Evolutionary conservation across 1,140 invertebrate species (phyloP).

Genomic region (Euura lappo): DNA sequence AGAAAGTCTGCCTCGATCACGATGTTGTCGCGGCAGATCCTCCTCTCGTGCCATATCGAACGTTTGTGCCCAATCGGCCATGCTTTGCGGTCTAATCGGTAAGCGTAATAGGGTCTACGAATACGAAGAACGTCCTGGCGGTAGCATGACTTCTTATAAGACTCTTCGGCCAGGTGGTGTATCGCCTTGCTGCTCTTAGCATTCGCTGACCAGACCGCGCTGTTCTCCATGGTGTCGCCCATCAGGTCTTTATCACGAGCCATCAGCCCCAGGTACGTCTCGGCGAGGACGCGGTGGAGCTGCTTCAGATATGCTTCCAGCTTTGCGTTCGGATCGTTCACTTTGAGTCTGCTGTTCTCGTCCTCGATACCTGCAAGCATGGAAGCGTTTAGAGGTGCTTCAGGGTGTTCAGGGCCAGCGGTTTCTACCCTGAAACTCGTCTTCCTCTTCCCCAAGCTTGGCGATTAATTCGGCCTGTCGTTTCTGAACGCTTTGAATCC

Average conservation of each 20-base stretch:
- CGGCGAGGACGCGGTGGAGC: slow-evolving; percentile 26
- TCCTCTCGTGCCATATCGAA: slow-evolving; percentile 24
- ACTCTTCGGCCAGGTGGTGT: background rate
- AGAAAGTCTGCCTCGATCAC: slow-evolving; percentile 37
- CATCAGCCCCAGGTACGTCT: slow-evolving; percentile 31
- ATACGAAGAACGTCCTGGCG: slow-evolving; percentile 36
- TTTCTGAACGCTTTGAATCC: slow-evolving; percentile 38
- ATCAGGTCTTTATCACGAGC: slow-evolving; percentile 39
- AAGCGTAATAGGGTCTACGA: slow-evolving; percentile 36
- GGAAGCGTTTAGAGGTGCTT: background rate
- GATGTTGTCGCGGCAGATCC: slow-evolving; percentile 26
- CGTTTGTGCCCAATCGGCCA: slow-evolving; percentile 20
- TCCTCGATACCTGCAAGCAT: slow-evolving; percentile 37
- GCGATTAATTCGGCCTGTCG: slow-evolving; percentile 31
- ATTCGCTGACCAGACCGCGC: slow-evolving; percentile 29
- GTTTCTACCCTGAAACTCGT: slow-evolving; percentile 44
- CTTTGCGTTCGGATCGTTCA: slow-evolving; percentile 34
- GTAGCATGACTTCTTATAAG: slow-evolving; percentile 15
- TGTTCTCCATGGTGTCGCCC: slow-evolving; percentile 25
- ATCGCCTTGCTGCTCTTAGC: slow-evolving; percentile 26
- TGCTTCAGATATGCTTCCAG: slow-evolving; percentile 21
- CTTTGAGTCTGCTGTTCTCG: slow-evolving; percentile 39
- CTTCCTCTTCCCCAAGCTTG: slow-evolving; percentile 36
- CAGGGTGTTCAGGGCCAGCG: background rate
- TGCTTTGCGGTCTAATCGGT: slow-evolving; percentile 13